Evolutionary conservation across 1,140 invertebrate species (phyloP).

Genomic region (Conopomorpha cramerella): DNA sequence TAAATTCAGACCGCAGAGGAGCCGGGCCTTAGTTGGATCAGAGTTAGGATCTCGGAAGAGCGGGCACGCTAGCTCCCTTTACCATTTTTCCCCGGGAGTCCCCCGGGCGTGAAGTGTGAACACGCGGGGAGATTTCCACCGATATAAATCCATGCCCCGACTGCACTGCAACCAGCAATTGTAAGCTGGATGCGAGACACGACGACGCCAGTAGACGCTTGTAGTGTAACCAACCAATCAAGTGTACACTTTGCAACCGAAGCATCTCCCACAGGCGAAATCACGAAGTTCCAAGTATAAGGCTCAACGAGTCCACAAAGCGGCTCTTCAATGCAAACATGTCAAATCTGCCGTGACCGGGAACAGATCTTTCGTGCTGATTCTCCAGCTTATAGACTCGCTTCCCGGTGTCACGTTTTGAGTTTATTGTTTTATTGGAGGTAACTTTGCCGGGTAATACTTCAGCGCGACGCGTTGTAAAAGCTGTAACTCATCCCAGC

Average conservation of each 20-base stretch:
- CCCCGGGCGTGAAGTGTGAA: conserved; percentile 24
- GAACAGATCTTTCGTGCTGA: neutral
- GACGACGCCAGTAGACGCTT: neutral
- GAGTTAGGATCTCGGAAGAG: conserved; percentile 13
- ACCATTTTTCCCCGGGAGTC: conserved; percentile 21
- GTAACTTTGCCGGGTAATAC: neutral
- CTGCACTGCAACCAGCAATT: too few species aligned
- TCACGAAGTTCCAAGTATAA: too few species aligned
- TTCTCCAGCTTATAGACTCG: neutral
- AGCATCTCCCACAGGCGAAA: conserved; percentile 21
- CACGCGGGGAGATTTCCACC: conserved; percentile 27
- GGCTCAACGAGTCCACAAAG: too few species aligned
- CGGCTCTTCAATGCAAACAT: conserved; percentile 15
- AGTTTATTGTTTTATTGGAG: neutral
- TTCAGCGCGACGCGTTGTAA: too few species aligned
- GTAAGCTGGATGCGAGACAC: too few species aligned
- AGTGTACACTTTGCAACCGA: conserved; percentile 22
- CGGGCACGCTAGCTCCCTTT: conserved; percentile 9
- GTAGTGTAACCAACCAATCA: conserved; percentile 21
- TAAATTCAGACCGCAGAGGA: conserved; percentile 6
- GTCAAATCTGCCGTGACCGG: conserved; percentile 6
- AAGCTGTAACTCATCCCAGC: neutral
- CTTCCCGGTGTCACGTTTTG: neutral
- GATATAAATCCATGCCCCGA: conserved; percentile 34
- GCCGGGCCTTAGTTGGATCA: neutral